phyloP scores from a whole-genome alignment of 2,888 invertebrate species.

The Macrosiphum euphorbiae region DNA sequence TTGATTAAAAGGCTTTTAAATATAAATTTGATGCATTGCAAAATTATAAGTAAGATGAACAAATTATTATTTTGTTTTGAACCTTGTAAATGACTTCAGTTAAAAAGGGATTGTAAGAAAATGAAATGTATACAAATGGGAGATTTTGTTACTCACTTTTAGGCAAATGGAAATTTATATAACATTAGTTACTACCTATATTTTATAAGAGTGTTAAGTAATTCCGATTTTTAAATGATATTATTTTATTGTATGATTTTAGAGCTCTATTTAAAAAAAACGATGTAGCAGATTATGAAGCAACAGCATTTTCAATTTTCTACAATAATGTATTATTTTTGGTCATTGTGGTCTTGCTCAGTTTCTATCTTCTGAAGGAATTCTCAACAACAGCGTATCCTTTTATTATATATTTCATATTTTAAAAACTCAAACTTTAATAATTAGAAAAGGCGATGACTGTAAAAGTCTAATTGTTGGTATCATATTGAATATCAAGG shows the following conservation, averaged over 20 bases:
- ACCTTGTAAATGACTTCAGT: background rate
- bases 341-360: conserved; percentile 91
- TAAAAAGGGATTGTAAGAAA: background rate
- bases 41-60: background rate
- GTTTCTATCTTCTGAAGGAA: conserved; percentile 93
- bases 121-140: background rate
- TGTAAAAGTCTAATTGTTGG: background rate
- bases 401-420: conserved; percentile 70
- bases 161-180: background rate
- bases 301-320: conserved; percentile 98
- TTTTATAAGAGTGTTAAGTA: background rate
- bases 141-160: background rate
- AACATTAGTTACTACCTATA: background rate
- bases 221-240: background rate
- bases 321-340: conserved; percentile 98
- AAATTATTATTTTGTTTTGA: background rate
- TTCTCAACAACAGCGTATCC: conserved; percentile 89
- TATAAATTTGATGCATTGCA: background rate
- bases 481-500: background rate
- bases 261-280: conserved; percentile 99
- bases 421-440: background rate
- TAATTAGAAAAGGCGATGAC: background rate
- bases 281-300: conserved; percentile 99
- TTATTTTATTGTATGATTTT: conserved; percentile 67
- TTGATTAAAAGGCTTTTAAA: background rate